Evolutionary conservation across 2,113 vertebrate genomes (phyloP).

Genomic region (Etheostoma cragini): DNA sequence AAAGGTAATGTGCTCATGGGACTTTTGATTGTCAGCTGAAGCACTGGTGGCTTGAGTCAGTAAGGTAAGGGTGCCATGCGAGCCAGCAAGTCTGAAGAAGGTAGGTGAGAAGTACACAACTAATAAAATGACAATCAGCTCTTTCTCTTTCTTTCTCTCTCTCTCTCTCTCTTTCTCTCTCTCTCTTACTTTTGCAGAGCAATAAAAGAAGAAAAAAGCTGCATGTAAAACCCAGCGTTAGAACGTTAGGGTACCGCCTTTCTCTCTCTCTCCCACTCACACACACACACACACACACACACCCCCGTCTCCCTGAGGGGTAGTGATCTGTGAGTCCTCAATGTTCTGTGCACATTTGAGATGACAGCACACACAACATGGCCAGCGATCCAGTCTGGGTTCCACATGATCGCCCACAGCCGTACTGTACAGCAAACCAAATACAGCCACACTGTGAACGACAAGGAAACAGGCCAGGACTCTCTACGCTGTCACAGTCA

Average conservation of each 20-base stretch:
- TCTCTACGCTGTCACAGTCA: constrained; percentile 11
- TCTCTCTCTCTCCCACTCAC: constrained; percentile 16
- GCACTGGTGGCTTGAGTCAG: constrained; percentile 14
- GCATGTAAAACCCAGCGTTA: too few species aligned
- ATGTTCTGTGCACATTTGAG: constrained; percentile 73
- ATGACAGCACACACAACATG: constrained; percentile 75
- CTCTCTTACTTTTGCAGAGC: neutral
- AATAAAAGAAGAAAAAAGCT: too few species aligned
- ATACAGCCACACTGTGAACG: constrained; percentile 50
- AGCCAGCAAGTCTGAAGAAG: constrained; percentile 55
- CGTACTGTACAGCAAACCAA: constrained; percentile 64
- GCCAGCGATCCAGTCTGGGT: constrained; percentile 63
- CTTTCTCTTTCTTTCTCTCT: constrained; percentile 5
- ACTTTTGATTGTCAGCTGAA: constrained; percentile 13
- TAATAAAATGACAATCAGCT: constrained; percentile 63
- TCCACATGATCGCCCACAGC: constrained; percentile 71
- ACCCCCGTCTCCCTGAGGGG: constrained; percentile 64
- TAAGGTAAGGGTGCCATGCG: constrained; percentile 47
- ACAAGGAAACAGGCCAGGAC: constrained; percentile 45
- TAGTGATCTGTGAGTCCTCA: constrained; percentile 77
- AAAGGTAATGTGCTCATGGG: constrained; percentile 16
- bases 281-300: constrained; percentile 41
- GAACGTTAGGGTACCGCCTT: too few species aligned
- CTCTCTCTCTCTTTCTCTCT: constrained; percentile 1
- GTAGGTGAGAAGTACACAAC: constrained; percentile 46